A percentile compares a stretch with the other conserved stretches of the same genome.
Conservation (phyloP, 1,140 invertebrate genomes). For the Drosophila kikkawai region DNA sequence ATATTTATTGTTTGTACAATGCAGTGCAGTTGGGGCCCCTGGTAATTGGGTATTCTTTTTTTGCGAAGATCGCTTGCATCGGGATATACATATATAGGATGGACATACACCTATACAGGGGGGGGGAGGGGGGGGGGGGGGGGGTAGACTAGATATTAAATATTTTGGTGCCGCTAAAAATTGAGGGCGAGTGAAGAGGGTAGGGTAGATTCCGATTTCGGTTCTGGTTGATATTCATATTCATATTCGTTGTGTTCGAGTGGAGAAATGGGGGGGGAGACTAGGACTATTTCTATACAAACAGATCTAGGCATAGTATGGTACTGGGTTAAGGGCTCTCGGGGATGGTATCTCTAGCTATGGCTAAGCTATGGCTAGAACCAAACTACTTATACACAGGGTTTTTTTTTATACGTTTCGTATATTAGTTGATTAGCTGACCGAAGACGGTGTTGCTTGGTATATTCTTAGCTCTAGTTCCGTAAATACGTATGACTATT, state of each 20-base stretch:
- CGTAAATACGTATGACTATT: conserved; percentile 26
- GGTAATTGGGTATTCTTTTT: background rate
- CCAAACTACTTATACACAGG: conserved; percentile 66
- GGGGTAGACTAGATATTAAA: conserved; percentile 7
- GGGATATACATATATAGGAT: conserved; percentile 36
- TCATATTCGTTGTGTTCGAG: conserved; percentile 36
- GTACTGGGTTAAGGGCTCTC: background rate
- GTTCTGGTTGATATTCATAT: conserved; percentile 26
- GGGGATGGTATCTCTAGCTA: conserved; percentile 21
- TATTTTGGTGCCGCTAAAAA: conserved; percentile 57
- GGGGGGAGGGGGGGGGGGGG: background rate
- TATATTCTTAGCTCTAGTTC: conserved; percentile 19
- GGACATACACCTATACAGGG: conserved; percentile 16
- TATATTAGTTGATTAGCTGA: conserved; percentile 37
- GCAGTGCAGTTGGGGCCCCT: conserved; percentile 44
- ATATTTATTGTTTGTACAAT: conserved; percentile 51
- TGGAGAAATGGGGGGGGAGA: conserved; percentile 14
- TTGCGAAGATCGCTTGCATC: conserved; percentile 28
- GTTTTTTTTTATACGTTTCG: conserved; percentile 1
- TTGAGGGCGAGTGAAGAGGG: conserved; percentile 17
- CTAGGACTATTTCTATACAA: conserved; percentile 27
- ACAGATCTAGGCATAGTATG: conserved; percentile 15
- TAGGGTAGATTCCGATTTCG: conserved; percentile 15
- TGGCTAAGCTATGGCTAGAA: conserved; percentile 34
- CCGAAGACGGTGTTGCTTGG: conserved; percentile 13